Percentiles rank a stretch among this genome's conserved stretches.
These are phyloP conservation scores for Latrodectus hesperus DNA, from an alignment of 2,888 invertebrate species.

Conservation along the genomic window DNA sequence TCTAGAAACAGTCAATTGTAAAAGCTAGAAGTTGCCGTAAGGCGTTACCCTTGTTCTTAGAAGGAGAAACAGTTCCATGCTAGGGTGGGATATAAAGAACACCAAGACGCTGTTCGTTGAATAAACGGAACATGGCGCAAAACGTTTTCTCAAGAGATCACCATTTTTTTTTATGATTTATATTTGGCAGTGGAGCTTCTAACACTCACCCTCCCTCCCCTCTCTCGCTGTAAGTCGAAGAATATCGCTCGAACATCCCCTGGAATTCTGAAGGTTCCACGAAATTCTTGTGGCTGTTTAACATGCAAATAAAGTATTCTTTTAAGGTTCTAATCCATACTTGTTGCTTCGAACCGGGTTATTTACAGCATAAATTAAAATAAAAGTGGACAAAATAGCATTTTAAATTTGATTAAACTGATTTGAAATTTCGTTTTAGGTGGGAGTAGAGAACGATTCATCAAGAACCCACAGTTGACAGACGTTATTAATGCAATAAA, in stretches of 20 bases:
- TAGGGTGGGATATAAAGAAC: slow-evolving; percentile 47
- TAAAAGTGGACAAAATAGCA: no score
- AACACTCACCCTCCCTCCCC: slow-evolving; percentile 57
- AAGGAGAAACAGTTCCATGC: slow-evolving; percentile 63
- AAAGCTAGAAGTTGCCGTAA: slow-evolving; percentile 57
- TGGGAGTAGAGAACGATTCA: no score
- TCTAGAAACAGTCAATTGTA: slow-evolving; percentile 64
- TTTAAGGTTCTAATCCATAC: no score
- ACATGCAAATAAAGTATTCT: no score
- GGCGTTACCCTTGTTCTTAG: slow-evolving; percentile 13
- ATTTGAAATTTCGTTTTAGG: no score
- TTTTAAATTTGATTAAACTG: no score
- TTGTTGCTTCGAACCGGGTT: no score
- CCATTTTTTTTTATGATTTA: slow-evolving; percentile 14
- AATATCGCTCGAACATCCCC: not conserved
- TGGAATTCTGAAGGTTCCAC: not conserved
- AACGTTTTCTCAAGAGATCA: slow-evolving; percentile 48
- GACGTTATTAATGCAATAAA: no score
- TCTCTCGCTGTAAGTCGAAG: slow-evolving; percentile 16
- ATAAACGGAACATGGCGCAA: slow-evolving; percentile 60
- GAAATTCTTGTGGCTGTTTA: no score
- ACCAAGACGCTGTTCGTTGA: slow-evolving; percentile 62
- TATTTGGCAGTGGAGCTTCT: slow-evolving; percentile 66
- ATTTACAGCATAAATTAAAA: no score
- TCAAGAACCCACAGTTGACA: no score